phyloP scores from a whole-genome alignment of 2,797 vertebrate species.

The Arctocebus calabarensis region DNA sequence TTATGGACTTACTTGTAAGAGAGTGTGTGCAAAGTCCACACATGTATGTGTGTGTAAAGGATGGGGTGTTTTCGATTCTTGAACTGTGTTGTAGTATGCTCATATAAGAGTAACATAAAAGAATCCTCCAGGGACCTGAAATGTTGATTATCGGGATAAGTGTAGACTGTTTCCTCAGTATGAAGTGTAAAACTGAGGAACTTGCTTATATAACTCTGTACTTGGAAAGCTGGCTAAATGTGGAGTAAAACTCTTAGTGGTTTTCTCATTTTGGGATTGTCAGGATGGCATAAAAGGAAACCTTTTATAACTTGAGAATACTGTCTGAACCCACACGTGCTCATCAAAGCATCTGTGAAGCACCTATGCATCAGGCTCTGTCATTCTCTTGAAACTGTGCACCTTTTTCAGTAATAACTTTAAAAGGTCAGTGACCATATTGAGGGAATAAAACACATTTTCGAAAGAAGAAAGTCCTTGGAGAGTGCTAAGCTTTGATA shows the following conservation, averaged over 20 bases:
- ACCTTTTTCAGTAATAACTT: slow-evolving; percentile 46
- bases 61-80: neutral
- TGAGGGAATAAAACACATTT: neutral
- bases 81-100: slow-evolving; percentile 20
- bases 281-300: neutral
- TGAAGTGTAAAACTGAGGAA: neutral
- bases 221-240: neutral
- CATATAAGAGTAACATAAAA: neutral
- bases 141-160: neutral
- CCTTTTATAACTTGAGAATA: neutral
- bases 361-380: neutral
- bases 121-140: neutral
- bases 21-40: neutral
- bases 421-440: slow-evolving; percentile 50
- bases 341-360: slow-evolving; percentile 10
- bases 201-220: slow-evolving; percentile 27
- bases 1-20: neutral
- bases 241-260: neutral
- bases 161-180: neutral
- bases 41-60: neutral
- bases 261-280: neutral
- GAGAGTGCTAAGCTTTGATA: slow-evolving; percentile 22
- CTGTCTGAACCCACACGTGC: neutral
- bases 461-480: slow-evolving; percentile 5
- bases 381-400: neutral